Conservation (phyloP, 37 sponge, comb jelly and placozoan genomes). For the Ianthella basta region DNA sequence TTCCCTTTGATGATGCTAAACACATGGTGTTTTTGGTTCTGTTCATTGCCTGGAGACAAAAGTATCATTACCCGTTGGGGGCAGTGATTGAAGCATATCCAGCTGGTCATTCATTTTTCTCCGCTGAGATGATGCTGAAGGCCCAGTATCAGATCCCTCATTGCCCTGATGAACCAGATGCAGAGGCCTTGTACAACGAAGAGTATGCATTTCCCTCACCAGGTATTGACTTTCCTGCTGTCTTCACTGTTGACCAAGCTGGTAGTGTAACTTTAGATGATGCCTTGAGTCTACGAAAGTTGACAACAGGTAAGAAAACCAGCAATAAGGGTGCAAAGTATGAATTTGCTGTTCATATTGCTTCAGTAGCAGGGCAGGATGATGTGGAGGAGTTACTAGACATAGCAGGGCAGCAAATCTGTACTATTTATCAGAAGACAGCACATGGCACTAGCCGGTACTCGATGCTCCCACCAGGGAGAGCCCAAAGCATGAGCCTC, state of each 20-base stretch:
- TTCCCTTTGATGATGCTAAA: constrained; percentile 50
- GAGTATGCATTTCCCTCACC: no score
- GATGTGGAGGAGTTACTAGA: no score
- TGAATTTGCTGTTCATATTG: constrained; percentile 68
- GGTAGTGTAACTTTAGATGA: constrained; percentile 64
- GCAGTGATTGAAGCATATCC: constrained; percentile 52
- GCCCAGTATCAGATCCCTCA: no score
- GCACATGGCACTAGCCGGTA: constrained; percentile 3
- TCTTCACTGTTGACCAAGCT: constrained; percentile 75
- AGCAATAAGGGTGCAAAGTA: constrained; percentile 3
- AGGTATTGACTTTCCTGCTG: no score
- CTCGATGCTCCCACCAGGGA: constrained; percentile 31
- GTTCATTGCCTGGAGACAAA: constrained; percentile 42
- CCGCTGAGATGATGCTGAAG: constrained; percentile 1
- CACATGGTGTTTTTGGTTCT: constrained; percentile 53
- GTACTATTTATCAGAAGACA: constrained; percentile 45
- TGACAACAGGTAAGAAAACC: not conserved
- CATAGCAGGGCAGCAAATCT: constrained; percentile 16
- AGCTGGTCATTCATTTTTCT: constrained; percentile 13
- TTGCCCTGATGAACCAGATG: no score
- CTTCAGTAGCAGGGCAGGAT: constrained; percentile 39
- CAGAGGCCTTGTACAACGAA: no score
- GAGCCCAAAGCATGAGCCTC: constrained; percentile 38
- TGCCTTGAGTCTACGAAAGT: constrained; percentile 53
- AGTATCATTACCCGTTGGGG: constrained; percentile 55